A percentile compares a stretch with the other conserved stretches of the same genome.
These are phyloP conservation scores for Axis porcinus DNA, from an alignment of 2,113 vertebrate genomes.

Conservation along the genomic window DNA sequence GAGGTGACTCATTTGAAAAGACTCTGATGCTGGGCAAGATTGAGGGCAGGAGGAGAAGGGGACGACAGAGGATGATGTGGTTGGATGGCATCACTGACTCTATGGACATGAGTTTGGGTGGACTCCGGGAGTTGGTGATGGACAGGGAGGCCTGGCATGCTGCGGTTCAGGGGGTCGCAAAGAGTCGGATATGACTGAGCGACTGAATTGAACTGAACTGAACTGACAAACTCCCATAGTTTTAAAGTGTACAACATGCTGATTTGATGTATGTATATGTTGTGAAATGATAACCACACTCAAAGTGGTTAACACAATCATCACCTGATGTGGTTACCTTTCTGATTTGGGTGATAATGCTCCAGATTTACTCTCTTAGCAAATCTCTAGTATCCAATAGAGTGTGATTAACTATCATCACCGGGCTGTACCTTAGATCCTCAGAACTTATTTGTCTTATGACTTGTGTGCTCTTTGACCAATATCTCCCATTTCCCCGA, in stretches of 20 bases:
- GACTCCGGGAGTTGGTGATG: neutral
- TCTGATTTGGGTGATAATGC: neutral
- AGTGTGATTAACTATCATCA: neutral
- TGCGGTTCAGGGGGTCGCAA: accelerated
- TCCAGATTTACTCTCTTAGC: neutral
- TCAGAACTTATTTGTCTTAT: neutral
- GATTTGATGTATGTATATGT: neutral
- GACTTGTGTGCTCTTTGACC: neutral
- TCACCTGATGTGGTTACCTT: neutral
- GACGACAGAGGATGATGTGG: accelerated
- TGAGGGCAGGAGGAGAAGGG: neutral
- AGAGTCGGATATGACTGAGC: neutral
- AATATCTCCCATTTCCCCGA: neutral
- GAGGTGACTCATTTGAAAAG: neutral
- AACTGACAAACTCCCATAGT: neutral
- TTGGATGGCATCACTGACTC: neutral
- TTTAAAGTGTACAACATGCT: neutral
- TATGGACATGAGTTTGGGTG: neutral
- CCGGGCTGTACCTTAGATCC: neutral
- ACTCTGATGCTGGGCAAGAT: neutral
- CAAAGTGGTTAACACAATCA: neutral
- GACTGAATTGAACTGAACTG: neutral
- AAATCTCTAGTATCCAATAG: neutral
- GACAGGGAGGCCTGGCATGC: neutral
- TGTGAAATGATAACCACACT: neutral